Evolutionary conservation across 2,888 invertebrate genomes (phyloP).

Genomic region (Clivina fossor): DNA sequence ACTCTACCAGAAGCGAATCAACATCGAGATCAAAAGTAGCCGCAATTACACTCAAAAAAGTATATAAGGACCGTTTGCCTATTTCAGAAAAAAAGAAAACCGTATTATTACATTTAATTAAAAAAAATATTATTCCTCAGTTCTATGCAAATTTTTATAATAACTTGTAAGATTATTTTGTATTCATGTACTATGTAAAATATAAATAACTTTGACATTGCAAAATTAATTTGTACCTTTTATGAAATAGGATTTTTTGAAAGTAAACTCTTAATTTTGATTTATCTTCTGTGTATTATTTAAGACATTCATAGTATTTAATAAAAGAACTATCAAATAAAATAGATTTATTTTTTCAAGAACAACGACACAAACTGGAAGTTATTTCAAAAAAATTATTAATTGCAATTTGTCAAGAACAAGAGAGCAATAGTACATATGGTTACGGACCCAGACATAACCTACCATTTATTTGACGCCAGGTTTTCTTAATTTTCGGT

Average conservation of each 20-base stretch:
- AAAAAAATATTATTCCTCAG: slow-evolving; percentile 14
- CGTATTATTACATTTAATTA: slow-evolving; percentile 4
- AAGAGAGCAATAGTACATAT: background rate
- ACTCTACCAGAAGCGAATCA: too few relatives aligned
- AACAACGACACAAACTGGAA: slow-evolving; percentile 10
- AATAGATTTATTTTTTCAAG: too few relatives aligned
- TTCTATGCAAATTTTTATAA: slow-evolving; percentile 16
- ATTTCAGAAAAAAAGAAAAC: slow-evolving; percentile 14
- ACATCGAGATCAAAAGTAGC: too few relatives aligned
- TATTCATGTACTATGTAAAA: too few relatives aligned
- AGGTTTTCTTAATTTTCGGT: background rate
- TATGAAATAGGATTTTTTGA: too few relatives aligned
- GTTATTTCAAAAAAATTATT: background rate
- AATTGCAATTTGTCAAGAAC: background rate
- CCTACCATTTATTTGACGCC: background rate
- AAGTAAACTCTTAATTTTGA: too few relatives aligned
- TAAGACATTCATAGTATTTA: slow-evolving; percentile 1
- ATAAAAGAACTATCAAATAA: slow-evolving; percentile 2
- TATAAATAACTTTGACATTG: too few relatives aligned
- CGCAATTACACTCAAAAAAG: too few relatives aligned
- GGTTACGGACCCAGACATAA: background rate
- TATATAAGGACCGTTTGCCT: too few relatives aligned
- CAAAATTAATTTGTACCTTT: too few relatives aligned
- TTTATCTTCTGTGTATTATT: too few relatives aligned
- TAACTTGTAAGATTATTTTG: slow-evolving; percentile 14